phyloP scores from a whole-genome alignment of 2,888 invertebrate genomes.

The Drosophila phalerata region DNA sequence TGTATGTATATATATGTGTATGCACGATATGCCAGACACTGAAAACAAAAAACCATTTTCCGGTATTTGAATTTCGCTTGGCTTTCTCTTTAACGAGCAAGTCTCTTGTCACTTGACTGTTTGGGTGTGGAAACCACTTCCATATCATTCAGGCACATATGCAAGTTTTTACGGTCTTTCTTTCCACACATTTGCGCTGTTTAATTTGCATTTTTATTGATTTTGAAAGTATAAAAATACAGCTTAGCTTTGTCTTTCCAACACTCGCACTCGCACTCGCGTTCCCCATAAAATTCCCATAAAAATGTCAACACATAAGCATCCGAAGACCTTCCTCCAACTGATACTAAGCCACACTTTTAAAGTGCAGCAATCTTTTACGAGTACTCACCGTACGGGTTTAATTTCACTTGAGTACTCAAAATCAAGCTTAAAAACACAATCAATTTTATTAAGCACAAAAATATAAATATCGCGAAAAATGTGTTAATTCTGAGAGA shows the following conservation, averaged over 20 bases:
- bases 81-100: slow-evolving; percentile 56
- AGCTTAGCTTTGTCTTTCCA: slow-evolving; percentile 74
- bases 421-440: slow-evolving; percentile 47
- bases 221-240: slow-evolving; percentile 63
- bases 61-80: slow-evolving; percentile 60
- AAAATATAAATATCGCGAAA: slow-evolving; percentile 19
- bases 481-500: slow-evolving; percentile 16
- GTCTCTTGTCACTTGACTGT: slow-evolving; percentile 10
- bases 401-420: slow-evolving; percentile 14
- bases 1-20: not conserved
- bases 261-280: slow-evolving; percentile 51
- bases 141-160: slow-evolving; percentile 28
- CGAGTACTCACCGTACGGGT: slow-evolving; percentile 20
- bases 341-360: slow-evolving; percentile 56
- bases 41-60: slow-evolving; percentile 74
- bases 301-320: slow-evolving; percentile 77
- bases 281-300: slow-evolving; percentile 72
- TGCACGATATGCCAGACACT: slow-evolving; percentile 16
- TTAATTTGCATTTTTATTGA: slow-evolving; percentile 82
- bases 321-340: slow-evolving; percentile 40
- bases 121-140: slow-evolving; percentile 9
- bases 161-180: slow-evolving; percentile 31
- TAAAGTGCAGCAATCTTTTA: slow-evolving; percentile 57
- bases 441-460: slow-evolving; percentile 55
- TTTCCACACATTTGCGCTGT: slow-evolving; percentile 57